A percentile compares a stretch with the other conserved stretches of the same genome.
phyloP scores from a whole-genome alignment of 2,113 vertebrate genomes.

The Podarcis cretensis region DNA sequence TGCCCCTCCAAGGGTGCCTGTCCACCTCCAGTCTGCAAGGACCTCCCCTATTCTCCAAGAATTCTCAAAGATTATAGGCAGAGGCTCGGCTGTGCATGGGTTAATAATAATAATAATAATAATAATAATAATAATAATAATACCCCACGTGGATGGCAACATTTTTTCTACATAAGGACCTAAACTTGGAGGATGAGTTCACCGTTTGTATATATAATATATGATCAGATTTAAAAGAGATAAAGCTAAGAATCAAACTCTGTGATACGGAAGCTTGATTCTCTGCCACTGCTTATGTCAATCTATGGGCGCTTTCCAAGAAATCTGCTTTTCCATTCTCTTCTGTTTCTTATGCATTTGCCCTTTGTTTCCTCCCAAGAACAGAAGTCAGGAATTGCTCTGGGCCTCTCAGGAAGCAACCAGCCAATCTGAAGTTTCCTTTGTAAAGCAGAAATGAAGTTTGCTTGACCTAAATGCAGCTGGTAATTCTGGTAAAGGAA shows the following conservation, averaged over 20 bases:
- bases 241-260: conserved; percentile 40
- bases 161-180: neutral
- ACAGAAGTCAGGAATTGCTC: conserved; percentile 62
- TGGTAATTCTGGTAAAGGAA: conserved; percentile 40
- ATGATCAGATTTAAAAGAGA: neutral
- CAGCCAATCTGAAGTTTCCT: conserved; percentile 46
- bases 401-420: conserved; percentile 65
- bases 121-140: too few species aligned
- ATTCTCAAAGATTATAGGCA: too few species aligned
- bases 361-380: conserved; percentile 51
- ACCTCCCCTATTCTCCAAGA: too few species aligned
- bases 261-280: conserved; percentile 49
- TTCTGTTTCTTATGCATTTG: conserved; percentile 35
- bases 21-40: too few species aligned
- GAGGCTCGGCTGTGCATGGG: too few species aligned
- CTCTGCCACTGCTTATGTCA: conserved; percentile 33
- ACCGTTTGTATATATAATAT: conserved; percentile 22
- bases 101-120: too few species aligned
- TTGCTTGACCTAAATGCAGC: conserved; percentile 3
- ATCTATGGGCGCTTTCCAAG: conserved; percentile 21
- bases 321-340: conserved; percentile 16
- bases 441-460: neutral
- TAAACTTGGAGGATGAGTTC: neutral
- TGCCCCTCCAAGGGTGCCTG: too few species aligned
- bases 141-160: neutral